Evolutionary conservation across 2,797 vertebrate species (phyloP).

Genomic region (Pachyuromys duprasi): DNA sequence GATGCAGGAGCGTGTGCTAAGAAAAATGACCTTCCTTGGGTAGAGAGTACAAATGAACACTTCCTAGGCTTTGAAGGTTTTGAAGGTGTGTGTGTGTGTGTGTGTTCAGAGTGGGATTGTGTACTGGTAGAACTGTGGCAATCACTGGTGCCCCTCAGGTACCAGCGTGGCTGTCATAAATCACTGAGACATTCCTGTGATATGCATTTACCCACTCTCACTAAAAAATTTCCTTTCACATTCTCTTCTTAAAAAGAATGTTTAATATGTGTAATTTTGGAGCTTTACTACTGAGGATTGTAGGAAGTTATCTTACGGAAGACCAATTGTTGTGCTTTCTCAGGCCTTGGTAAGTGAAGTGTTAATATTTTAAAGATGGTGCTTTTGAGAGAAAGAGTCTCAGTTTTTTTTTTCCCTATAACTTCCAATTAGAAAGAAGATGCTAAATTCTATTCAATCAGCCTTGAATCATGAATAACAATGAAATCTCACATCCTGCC

Average conservation of each 20-base stretch:
- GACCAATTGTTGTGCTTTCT: constrained; percentile 1
- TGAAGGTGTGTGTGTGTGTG: neutral
- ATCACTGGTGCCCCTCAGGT: neutral
- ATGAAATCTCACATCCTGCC: neutral
- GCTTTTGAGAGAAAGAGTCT: constrained; percentile 7
- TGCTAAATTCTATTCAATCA: neutral
- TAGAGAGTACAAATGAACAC: constrained; percentile 9
- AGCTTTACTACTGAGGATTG: neutral
- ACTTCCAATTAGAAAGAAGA: neutral
- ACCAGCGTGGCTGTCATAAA: neutral
- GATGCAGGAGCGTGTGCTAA: neutral
- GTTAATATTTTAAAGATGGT: constrained; percentile 8
- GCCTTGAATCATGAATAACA: neutral
- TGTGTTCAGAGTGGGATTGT: neutral
- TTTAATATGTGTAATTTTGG: neutral
- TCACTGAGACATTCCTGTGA: constrained; percentile 3
- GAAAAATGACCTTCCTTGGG: neutral
- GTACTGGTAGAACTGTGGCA: neutral
- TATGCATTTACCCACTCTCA: neutral
- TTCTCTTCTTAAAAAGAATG: neutral
- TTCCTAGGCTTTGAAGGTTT: neutral
- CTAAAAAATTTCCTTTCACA: constrained; percentile 18
- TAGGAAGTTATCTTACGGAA: neutral
- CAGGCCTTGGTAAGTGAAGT: neutral
- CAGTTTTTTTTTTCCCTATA: neutral